Conservation (phyloP, 2,888 invertebrate species). For the Panopea generosa region DNA sequence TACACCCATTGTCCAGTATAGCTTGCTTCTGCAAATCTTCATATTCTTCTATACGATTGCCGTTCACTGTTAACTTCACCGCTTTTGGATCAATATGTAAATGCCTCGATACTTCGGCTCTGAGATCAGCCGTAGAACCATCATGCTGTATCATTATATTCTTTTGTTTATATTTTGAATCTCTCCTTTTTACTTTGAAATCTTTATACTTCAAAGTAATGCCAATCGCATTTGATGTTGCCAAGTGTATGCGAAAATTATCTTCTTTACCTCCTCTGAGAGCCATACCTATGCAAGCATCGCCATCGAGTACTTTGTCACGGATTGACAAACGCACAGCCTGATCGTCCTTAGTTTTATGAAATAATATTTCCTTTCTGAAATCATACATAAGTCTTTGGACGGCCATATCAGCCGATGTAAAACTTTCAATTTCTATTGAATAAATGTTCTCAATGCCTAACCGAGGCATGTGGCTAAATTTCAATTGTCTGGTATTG, state of each 20-base stretch:
- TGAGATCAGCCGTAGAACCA: slow-evolving; percentile 30
- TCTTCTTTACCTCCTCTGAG: background rate
- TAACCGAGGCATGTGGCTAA: background rate
- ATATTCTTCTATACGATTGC: slow-evolving; percentile 42
- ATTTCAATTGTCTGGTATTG: background rate
- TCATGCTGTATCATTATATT: slow-evolving; percentile 9
- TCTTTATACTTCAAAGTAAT: background rate
- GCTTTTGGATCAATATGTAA: slow-evolving; percentile 40
- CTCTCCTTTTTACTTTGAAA: background rate
- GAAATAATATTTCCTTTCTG: background rate
- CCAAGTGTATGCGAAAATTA: background rate
- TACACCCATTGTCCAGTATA: slow-evolving; percentile 33
- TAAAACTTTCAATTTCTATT: background rate
- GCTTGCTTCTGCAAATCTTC: slow-evolving; percentile 4
- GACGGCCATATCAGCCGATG: background rate
- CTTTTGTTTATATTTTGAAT: too few species aligned
- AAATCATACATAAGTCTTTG: background rate
- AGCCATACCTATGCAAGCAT: background rate
- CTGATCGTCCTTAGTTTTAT: too few species aligned
- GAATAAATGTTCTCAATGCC: background rate
- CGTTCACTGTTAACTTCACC: slow-evolving; percentile 38
- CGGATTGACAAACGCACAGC: background rate
- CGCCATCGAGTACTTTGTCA: background rate
- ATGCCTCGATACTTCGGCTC: slow-evolving; percentile 31
- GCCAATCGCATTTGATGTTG: background rate